These are phyloP conservation scores for Gymnosoma rotundatum DNA, from an alignment of 2,888 invertebrate species.

Conservation along the genomic window DNA sequence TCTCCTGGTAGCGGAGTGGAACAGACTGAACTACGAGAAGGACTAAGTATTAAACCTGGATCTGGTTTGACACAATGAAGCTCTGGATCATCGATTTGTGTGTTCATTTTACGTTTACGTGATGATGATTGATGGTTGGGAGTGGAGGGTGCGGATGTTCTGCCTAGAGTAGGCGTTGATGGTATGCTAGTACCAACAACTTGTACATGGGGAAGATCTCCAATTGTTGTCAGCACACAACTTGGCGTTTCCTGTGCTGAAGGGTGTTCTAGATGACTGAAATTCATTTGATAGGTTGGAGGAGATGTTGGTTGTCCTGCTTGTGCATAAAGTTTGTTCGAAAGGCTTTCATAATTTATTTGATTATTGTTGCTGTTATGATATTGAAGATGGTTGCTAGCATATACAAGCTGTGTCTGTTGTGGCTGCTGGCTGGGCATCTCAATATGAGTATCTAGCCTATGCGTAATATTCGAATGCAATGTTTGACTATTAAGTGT, in stretches of 20 bases:
- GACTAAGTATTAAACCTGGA: constrained; percentile 77
- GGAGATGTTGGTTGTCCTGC: constrained; percentile 50
- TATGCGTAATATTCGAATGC: constrained; percentile 44
- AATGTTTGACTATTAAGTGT: constrained; percentile 70
- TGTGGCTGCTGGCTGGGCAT: constrained; percentile 66
- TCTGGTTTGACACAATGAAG: constrained; percentile 78
- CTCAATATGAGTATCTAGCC: constrained; percentile 63
- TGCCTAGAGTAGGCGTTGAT: constrained; percentile 72
- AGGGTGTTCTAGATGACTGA: constrained; percentile 54
- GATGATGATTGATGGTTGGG: constrained; percentile 75
- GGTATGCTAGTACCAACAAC: constrained; percentile 77
- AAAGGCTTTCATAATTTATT: constrained; percentile 69
- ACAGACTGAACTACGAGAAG: constrained; percentile 70
- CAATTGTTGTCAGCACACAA: constrained; percentile 77
- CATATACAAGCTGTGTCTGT: constrained; percentile 70
- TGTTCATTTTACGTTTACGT: constrained; percentile 80
- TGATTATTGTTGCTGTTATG: constrained; percentile 64
- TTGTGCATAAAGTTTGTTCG: constrained; percentile 70
- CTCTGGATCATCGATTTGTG: constrained; percentile 78
- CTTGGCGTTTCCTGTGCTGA: constrained; percentile 21
- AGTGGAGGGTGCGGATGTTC: constrained; percentile 77
- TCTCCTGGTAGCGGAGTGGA: constrained; percentile 59
- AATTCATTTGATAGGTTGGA: constrained; percentile 62
- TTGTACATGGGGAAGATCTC: constrained; percentile 76
- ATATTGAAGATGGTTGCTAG: constrained; percentile 57